Evolutionary conservation across 1,140 invertebrate species (phyloP).

Genomic region (Meloidogyne exigua): DNA sequence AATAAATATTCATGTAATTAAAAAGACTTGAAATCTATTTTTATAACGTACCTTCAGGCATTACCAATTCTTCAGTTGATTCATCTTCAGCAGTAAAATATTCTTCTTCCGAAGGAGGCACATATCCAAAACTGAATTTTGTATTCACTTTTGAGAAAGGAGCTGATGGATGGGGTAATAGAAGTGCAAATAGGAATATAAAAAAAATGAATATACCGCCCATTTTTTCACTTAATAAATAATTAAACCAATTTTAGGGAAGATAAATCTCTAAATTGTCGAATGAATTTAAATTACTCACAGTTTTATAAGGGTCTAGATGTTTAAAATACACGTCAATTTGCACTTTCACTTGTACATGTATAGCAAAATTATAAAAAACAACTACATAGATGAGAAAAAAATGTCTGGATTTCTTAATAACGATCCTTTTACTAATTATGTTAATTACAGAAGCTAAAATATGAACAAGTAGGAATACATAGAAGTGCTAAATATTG

Average conservation of each 20-base stretch:
- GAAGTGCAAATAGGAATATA: neutral
- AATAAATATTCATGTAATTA: neutral
- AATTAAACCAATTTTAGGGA: neutral
- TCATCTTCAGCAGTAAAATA: neutral
- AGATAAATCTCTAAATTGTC: neutral
- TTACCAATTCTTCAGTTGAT: neutral
- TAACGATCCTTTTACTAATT: no score
- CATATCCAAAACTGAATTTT: neutral
- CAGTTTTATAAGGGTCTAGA: neutral
- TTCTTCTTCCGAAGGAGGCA: neutral
- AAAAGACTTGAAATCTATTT: no score
- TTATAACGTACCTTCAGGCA: neutral
- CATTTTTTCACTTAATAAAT: neutral
- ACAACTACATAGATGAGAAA: neutral
- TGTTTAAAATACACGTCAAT: neutral
- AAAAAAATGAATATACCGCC: neutral
- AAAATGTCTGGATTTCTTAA: neutral
- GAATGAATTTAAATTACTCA: neutral
- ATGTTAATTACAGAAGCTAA: no score
- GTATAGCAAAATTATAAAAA: neutral
- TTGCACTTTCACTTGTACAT: neutral
- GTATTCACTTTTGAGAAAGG: neutral
- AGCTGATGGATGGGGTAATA: neutral
- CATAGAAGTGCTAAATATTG: no score
- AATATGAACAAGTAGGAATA: no score